Evolutionary conservation across 35 echinoderm and acorn worm species (phyloP).

Genomic region (Holothuria glaberrima): DNA sequence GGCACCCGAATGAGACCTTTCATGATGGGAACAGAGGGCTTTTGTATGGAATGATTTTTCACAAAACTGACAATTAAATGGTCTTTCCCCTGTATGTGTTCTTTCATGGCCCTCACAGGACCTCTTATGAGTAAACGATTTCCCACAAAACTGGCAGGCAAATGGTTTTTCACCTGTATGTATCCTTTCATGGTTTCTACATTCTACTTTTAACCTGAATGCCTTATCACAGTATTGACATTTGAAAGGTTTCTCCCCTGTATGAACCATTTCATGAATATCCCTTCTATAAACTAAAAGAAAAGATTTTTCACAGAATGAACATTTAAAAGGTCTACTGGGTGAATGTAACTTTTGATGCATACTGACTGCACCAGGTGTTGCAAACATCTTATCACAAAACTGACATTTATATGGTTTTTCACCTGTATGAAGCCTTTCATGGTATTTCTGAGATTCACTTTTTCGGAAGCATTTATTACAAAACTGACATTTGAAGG

Average conservation of each 20-base stretch:
- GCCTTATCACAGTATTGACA: not conserved
- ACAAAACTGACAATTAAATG: slow-evolving; percentile 23
- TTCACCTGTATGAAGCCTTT: slow-evolving; percentile 40
- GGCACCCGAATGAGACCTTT: slow-evolving; percentile 12
- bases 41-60: not conserved
- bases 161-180: slow-evolving; percentile 51
- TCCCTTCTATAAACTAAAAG: not conserved
- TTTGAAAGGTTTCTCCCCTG: not conserved
- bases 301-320: not conserved
- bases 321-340: not conserved
- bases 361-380: no score
- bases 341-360: no score
- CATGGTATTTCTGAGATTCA: slow-evolving; percentile 22
- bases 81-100: slow-evolving; percentile 43
- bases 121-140: not conserved
- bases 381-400: slow-evolving; percentile 27
- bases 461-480: not conserved
- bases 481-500: slow-evolving; percentile 46
- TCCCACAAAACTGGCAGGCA: slow-evolving; percentile 8
- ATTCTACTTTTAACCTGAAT: not conserved
- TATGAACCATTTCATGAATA: not conserved
- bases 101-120: not conserved
- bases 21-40: not conserved
- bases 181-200: not conserved
- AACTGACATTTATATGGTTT: slow-evolving; percentile 25